Conservation (phyloP, 2,888 invertebrate genomes). For the Drosophila neoperkinsi region DNA sequence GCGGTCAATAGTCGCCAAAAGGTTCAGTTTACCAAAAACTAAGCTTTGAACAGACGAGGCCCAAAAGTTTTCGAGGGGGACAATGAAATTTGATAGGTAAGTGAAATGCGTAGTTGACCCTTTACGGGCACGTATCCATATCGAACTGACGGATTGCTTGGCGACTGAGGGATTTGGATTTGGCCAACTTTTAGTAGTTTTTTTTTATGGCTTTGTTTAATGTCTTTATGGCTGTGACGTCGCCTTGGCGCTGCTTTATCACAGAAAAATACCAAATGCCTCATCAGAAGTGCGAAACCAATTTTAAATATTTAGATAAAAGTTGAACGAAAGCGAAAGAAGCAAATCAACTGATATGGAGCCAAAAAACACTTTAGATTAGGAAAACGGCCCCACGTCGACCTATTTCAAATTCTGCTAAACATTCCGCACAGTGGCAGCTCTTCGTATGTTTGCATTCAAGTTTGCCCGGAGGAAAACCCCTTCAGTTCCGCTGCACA, state of each 20-base stretch:
- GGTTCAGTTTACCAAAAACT: conserved; percentile 5
- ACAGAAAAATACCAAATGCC: conserved; percentile 60
- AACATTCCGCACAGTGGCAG: conserved; percentile 18
- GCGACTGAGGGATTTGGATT: conserved; percentile 33
- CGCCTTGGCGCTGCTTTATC: conserved; percentile 50
- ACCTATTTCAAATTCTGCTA: conserved; percentile 64
- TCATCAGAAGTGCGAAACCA: conserved; percentile 59
- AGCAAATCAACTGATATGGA: conserved; percentile 71
- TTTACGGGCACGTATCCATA: conserved; percentile 52
- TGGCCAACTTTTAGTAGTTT: conserved; percentile 34
- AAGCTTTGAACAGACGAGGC: background rate
- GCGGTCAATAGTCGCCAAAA: conserved; percentile 2
- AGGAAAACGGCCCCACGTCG: conserved; percentile 57
- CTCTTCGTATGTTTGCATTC: conserved; percentile 1
- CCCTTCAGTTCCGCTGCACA: conserved; percentile 1
- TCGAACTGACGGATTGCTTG: conserved; percentile 43
- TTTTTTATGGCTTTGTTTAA: conserved; percentile 44
- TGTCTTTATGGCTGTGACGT: conserved; percentile 46
- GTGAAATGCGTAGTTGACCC: conserved; percentile 20
- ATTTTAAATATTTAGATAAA: conserved; percentile 79
- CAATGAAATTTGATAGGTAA: conserved; percentile 43
- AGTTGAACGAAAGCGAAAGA: conserved; percentile 56
- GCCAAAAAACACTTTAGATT: conserved; percentile 61
- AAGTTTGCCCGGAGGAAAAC: background rate
- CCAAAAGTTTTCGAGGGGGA: conserved; percentile 17